Evolutionary conservation across 2,888 invertebrate genomes (phyloP).

Genomic region (Poecilus cupreus): DNA sequence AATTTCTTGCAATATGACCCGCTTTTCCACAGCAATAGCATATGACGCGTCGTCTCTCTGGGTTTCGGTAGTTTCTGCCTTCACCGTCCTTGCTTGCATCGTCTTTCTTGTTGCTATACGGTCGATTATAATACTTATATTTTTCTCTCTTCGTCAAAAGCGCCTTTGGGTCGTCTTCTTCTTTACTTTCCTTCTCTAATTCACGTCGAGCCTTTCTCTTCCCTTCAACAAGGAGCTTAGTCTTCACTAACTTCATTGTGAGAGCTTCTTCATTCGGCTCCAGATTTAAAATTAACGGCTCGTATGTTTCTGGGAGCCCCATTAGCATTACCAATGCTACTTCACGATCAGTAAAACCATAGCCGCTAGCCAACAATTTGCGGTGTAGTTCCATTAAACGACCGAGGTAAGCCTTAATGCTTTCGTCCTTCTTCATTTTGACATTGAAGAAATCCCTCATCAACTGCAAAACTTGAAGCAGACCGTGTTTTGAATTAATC

Average conservation of each 20-base stretch:
- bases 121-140: too few relatives aligned
- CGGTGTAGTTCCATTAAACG: neutral
- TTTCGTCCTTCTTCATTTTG: neutral
- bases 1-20: neutral
- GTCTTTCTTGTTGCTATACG: neutral
- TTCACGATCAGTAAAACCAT: neutral
- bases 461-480: neutral
- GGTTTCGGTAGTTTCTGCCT: neutral
- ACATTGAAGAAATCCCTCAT: conserved; percentile 7
- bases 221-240: too few relatives aligned
- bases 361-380: neutral
- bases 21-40: neutral
- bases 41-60: neutral
- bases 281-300: neutral
- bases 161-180: too few relatives aligned
- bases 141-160: too few relatives aligned
- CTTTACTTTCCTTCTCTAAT: too few relatives aligned
- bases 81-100: neutral
- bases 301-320: neutral
- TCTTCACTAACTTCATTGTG: too few relatives aligned
- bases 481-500: neutral
- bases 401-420: neutral
- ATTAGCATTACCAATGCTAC: neutral
- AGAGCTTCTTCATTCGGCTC: neutral
- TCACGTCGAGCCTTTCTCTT: too few relatives aligned